These are phyloP conservation scores for Heliconius charithonia DNA, from an alignment of 2,888 invertebrate genomes.

Conservation along the genomic window DNA sequence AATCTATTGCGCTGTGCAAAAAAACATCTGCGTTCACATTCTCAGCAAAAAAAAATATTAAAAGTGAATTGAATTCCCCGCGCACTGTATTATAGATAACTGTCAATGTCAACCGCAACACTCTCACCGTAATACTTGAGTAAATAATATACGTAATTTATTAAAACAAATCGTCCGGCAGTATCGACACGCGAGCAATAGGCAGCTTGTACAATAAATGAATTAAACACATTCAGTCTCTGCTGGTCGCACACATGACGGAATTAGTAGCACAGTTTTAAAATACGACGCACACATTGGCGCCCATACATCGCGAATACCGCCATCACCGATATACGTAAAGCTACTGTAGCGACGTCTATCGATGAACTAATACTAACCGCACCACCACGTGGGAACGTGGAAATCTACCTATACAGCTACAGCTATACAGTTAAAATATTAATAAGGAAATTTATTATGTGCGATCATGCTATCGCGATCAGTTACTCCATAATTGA, in stretches of 20 bases:
- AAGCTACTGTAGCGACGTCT: slow-evolving; percentile 57
- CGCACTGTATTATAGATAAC: slow-evolving; percentile 55
- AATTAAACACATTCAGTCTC: slow-evolving; percentile 46
- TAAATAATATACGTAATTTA: slow-evolving; percentile 54
- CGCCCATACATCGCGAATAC: slow-evolving; percentile 46
- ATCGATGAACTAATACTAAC: slow-evolving; percentile 55
- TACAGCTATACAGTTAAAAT: neutral
- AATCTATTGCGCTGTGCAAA: slow-evolving; percentile 43
- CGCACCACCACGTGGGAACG: slow-evolving; percentile 47
- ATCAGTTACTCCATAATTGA: neutral
- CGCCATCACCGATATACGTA: slow-evolving; percentile 28
- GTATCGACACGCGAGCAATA: slow-evolving; percentile 45
- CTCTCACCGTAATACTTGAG: slow-evolving; percentile 49
- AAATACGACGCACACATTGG: slow-evolving; percentile 63
- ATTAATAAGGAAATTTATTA: neutral
- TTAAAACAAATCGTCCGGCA: slow-evolving; percentile 35
- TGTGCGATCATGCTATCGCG: neutral
- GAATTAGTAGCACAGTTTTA: slow-evolving; percentile 53
- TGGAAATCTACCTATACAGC: slow-evolving; percentile 30
- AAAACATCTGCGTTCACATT: slow-evolving; percentile 43
- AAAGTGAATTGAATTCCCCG: slow-evolving; percentile 66
- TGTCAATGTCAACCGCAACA: slow-evolving; percentile 66
- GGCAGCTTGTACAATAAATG: slow-evolving; percentile 53
- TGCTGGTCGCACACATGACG: slow-evolving; percentile 40
- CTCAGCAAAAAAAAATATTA: slow-evolving; percentile 23